These are phyloP conservation scores for Nasonia giraulti DNA, from an alignment of 1,140 invertebrate species.

Conservation along the genomic window DNA sequence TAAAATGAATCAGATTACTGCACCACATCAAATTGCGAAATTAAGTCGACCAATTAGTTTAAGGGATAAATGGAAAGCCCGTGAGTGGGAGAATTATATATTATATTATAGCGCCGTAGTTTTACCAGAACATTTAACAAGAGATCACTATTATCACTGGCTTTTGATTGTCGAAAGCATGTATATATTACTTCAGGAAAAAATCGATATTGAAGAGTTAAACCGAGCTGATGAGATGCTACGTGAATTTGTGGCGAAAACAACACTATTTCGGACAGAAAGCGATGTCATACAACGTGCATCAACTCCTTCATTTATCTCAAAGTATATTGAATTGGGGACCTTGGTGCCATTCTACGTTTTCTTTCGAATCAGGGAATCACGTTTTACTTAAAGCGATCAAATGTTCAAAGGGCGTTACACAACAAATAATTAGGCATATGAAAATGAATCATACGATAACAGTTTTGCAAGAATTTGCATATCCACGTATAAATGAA, in stretches of 20 bases:
- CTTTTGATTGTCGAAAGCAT: constrained; percentile 1
- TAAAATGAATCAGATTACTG: neutral
- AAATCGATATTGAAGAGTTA: neutral
- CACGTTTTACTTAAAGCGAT: constrained; percentile 8
- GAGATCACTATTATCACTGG: constrained; percentile 7
- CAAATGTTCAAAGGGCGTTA: neutral
- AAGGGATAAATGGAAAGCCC: neutral
- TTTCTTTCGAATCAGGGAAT: neutral
- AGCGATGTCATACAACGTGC: neutral
- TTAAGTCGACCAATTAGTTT: neutral
- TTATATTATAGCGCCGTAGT: neutral
- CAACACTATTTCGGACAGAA: neutral
- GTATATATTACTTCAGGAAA: constrained; percentile 2
- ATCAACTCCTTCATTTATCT: neutral
- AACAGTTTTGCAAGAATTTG: neutral
- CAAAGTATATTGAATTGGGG: neutral
- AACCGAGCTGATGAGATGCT: constrained; percentile 8
- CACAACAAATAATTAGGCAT: neutral
- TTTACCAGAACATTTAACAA: neutral
- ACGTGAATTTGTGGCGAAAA: neutral
- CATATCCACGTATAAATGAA: neutral
- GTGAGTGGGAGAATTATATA: constrained; percentile 5
- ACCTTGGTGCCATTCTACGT: neutral
- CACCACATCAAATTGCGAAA: neutral
- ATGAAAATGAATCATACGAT: neutral